Base-by-base conservation (phyloP, 2,888 invertebrate genomes). In the Galerucella nymphaeae region DNA sequence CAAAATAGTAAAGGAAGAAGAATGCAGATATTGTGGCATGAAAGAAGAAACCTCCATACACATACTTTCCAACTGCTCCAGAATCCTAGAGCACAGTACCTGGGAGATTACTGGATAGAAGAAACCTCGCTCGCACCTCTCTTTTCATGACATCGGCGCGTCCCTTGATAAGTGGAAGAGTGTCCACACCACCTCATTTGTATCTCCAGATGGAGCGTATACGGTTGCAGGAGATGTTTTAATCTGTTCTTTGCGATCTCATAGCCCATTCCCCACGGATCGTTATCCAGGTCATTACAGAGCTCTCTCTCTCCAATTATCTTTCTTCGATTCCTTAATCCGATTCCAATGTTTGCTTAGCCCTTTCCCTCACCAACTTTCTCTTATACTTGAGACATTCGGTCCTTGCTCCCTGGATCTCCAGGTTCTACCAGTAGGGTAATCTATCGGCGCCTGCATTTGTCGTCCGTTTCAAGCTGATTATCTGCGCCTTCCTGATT, bases 41-140 rank as follows among this genome's bases (percentile, higher is more conserved):
- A n/a, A n/a, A n/a, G n/a, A n/a, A n/a, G n/a, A n/a, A n/a, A n/a
- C n/a, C n/a, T n/a, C n/a, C n/a, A n/a, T n/a, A n/a, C n/a, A n/a
- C n/a, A n/a, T n/a, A n/a, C n/a, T n/a, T n/a, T n/a, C n/a, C n/a
- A n/a, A n/a, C n/a, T n/a, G n/a, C n/a, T n/a, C n/a, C n/a, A n/a
- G n/a, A 64, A 73, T 13, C 75, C 75, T 38, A 70, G 72, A 30
- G 70, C 66, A 45, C 18, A 45, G 41, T 62, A 2, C n/a, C n/a
- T n/a, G n/a, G n/a, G n/a, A n/a, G n/a, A n/a, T n/a, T n/a, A n/a
- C n/a, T n/a, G n/a, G n/a, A n/a, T n/a, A n/a, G n/a, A n/a, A n/a
- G n/a, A n/a, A n/a, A n/a, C n/a, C n/a, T n/a, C n/a, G 10, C 41
- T 18, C 62, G 55, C 55, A 57, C 20, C 62, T 41, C 62, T 62